Percentiles rank a stretch among this genome's conserved stretches.
Conservation (phyloP, 2,113 vertebrate species). For the Actinemys pallida region DNA sequence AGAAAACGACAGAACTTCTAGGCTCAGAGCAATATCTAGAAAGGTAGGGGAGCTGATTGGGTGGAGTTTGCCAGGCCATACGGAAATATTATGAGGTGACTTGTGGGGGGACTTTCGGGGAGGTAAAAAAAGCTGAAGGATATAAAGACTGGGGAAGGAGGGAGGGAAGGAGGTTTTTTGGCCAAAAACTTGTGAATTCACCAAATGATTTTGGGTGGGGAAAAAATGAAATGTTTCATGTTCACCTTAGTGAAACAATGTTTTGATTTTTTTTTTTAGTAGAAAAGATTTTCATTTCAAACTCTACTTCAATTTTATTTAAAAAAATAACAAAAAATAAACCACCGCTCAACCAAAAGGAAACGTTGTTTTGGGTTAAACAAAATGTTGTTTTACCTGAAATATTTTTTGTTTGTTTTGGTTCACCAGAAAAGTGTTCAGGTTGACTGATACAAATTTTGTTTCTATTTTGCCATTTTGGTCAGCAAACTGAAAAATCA, state of each 20-base stretch:
- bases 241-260: no score
- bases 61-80: not conserved
- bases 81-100: accelerated
- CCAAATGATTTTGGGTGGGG: no score
- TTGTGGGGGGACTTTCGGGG: accelerated
- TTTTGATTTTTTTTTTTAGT: no score
- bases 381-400: no score
- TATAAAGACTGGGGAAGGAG: not conserved
- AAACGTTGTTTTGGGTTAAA: no score
- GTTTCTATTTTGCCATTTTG: not conserved
- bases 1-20: not conserved
- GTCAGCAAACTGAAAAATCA: not conserved
- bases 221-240: no score
- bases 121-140: not conserved
- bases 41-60: not conserved
- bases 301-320: no score
- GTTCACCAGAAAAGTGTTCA: not conserved
- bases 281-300: no score
- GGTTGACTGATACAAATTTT: not conserved
- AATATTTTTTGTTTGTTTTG: no score
- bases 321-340: no score
- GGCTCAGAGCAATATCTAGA: not conserved
- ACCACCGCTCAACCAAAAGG: no score
- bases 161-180: not conserved
- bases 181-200: no score